Percentiles rank a stretch among this genome's conserved stretches.
Conservation (phyloP, 53 echinoderm and acorn worm genomes). For the Holothuria scabra region DNA sequence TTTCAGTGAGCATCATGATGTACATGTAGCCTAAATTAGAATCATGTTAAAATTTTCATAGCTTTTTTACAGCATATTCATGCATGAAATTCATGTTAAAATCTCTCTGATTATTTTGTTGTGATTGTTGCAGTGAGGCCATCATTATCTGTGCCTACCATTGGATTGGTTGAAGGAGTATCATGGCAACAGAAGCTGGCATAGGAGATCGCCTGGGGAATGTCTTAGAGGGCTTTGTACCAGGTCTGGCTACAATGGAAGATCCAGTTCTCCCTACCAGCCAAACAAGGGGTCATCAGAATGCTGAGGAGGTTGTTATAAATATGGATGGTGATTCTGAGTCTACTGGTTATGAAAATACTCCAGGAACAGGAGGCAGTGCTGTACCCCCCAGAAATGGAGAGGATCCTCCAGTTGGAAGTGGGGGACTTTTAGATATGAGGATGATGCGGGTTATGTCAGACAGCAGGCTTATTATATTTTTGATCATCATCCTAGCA, state of each 20-base stretch:
- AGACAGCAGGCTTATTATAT: slow-evolving; percentile 75
- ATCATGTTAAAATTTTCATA: too few species aligned
- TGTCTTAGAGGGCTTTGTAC: slow-evolving; percentile 79
- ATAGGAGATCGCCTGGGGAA: slow-evolving; percentile 62
- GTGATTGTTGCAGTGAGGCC: too few species aligned
- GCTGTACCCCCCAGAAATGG: neutral
- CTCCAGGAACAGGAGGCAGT: neutral
- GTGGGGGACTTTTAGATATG: slow-evolving; percentile 43
- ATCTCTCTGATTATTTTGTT: too few species aligned
- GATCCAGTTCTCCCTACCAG: slow-evolving; percentile 50
- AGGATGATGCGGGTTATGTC: slow-evolving; percentile 51
- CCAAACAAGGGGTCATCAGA: slow-evolving; percentile 32
- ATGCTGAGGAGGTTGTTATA: slow-evolving; percentile 68
- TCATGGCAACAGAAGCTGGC: neutral
- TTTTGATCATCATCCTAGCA: slow-evolving; percentile 71
- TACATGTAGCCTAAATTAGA: too few species aligned
- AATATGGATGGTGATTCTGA: slow-evolving; percentile 62
- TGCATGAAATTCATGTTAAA: too few species aligned
- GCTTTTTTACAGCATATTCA: too few species aligned
- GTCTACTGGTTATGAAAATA: neutral
- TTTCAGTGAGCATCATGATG: too few species aligned
- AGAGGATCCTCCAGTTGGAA: neutral
- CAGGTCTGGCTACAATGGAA: slow-evolving; percentile 87
- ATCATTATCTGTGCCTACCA: too few species aligned
- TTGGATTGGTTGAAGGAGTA: too few species aligned